Percentiles rank a stretch among this genome's conserved stretches.
These are phyloP conservation scores for Diabrotica undecimpunctata DNA, from an alignment of 1,140 invertebrate species.

Conservation along the genomic window DNA sequence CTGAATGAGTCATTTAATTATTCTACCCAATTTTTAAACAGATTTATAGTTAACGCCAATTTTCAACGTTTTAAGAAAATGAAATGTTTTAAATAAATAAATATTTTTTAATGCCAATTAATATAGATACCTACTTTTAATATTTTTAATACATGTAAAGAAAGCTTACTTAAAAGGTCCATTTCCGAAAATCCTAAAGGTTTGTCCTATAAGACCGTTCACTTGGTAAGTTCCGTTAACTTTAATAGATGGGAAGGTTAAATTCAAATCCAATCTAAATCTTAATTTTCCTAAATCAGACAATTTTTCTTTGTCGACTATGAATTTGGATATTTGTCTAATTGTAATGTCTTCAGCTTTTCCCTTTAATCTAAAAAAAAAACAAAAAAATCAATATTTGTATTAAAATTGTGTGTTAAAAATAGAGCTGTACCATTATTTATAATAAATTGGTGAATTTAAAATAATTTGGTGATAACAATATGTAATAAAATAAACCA, in stretches of 20 bases:
- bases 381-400: neutral
- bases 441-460: too few species aligned
- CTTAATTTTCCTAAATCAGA: slow-evolving; percentile 34
- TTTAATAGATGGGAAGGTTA: slow-evolving; percentile 40
- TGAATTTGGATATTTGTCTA: slow-evolving; percentile 43
- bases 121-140: too few species aligned
- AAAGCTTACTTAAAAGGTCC: slow-evolving; percentile 41
- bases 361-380: slow-evolving; percentile 37
- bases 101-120: too few species aligned
- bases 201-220: slow-evolving; percentile 36
- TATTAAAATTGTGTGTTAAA: too few species aligned
- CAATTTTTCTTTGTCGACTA: slow-evolving; percentile 38
- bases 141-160: neutral
- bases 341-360: slow-evolving; percentile 41
- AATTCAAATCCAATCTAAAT: slow-evolving; percentile 41
- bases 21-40: too few species aligned
- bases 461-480: neutral
- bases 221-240: slow-evolving; percentile 39
- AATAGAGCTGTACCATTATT: too few species aligned
- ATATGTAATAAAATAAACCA: too few species aligned
- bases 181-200: slow-evolving; percentile 38
- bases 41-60: too few species aligned
- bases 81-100: too few species aligned
- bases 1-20: too few species aligned
- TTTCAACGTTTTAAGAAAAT: too few species aligned